Conservation (phyloP, 2,113 vertebrate genomes). For the Vireo altiloquus region DNA sequence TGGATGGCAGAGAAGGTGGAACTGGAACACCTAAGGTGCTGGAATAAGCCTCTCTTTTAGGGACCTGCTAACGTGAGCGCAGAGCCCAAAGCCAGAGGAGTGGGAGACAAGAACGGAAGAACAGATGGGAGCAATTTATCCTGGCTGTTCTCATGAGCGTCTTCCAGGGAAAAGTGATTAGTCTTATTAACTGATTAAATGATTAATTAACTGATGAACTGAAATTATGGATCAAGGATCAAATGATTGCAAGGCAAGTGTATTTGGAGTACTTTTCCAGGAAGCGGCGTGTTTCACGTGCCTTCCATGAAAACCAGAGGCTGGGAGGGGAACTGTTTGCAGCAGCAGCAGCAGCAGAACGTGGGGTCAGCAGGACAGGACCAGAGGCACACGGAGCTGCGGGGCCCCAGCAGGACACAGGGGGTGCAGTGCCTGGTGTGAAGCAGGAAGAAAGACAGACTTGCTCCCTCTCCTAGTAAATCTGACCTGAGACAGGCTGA, state of each 20-base stretch:
- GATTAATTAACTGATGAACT: conserved; percentile 62
- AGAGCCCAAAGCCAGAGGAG: background rate
- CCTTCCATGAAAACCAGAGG: background rate
- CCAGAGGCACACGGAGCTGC: rapidly evolving
- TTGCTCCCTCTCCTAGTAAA: background rate
- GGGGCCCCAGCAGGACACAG: rapidly evolving
- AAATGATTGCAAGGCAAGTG: conserved; percentile 42
- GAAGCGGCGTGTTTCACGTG: background rate
- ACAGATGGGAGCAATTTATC: conserved; percentile 32
- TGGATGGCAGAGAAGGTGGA: background rate
- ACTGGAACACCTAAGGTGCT: background rate
- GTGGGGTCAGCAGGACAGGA: background rate
- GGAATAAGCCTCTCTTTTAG: background rate
- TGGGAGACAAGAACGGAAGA: background rate
- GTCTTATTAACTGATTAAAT: conserved; percentile 55
- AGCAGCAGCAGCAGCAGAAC: background rate
- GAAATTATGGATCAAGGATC: conserved; percentile 35
- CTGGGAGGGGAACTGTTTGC: rapidly evolving
- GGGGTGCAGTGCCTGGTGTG: background rate
- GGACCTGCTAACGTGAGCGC: background rate
- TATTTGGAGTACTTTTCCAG: conserved; percentile 17
- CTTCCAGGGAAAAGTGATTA: conserved; percentile 44
- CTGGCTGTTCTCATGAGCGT: background rate
- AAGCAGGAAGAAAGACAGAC: background rate
- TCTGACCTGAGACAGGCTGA: background rate